Evolutionary conservation across 1,140 invertebrate species (phyloP).

Genomic region (Drosophila orosa): DNA sequence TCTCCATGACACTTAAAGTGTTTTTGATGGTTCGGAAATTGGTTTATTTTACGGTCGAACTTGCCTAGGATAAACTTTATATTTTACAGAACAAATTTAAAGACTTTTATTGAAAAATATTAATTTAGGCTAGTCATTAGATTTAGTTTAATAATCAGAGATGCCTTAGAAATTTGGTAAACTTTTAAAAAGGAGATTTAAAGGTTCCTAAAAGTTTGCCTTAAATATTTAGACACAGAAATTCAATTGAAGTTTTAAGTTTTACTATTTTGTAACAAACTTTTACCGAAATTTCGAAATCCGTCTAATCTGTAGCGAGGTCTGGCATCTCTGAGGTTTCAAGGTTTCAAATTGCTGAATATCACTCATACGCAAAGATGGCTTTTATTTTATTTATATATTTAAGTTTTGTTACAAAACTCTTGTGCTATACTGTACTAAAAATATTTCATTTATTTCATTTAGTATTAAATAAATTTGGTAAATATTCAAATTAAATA

Average conservation of each 20-base stretch:
- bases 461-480: background rate
- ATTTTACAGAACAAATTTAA: background rate
- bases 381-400: background rate
- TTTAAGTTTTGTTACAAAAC: too few species aligned
- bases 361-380: background rate
- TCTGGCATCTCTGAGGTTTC: too few species aligned
- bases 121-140: accelerated
- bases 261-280: background rate
- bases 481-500: background rate
- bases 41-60: slow-evolving; percentile 2
- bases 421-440: too few species aligned
- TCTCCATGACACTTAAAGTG: slow-evolving; percentile 18
- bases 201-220: too few species aligned
- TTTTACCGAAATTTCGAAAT: too few species aligned
- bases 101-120: background rate
- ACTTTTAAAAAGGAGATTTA: background rate
- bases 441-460: too few species aligned
- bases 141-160: background rate
- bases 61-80: background rate
- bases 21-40: slow-evolving; percentile 10
- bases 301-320: too few species aligned
- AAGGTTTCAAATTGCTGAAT: background rate
- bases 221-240: background rate
- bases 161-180: background rate
- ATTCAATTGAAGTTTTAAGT: background rate